Evolutionary conservation across 2,888 invertebrate genomes (phyloP).

Genomic region (Sminthurinus aureus): DNA sequence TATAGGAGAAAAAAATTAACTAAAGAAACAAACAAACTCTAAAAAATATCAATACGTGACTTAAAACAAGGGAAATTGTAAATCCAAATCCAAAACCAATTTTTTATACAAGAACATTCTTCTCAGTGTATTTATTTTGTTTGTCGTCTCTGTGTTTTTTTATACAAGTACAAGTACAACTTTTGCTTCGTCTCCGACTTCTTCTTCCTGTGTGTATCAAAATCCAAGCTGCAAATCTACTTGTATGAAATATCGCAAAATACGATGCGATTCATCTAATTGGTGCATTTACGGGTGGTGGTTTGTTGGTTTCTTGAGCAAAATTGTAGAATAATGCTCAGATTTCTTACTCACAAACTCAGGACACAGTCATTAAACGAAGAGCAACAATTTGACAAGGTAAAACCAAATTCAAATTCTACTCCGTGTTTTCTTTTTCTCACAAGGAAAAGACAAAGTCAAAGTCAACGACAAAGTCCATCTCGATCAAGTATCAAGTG

Average conservation of each 20-base stretch:
- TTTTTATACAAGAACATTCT: too few relatives aligned
- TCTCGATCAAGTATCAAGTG: too few relatives aligned
- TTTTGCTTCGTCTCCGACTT: too few relatives aligned
- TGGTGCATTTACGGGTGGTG: slow-evolving; percentile 15
- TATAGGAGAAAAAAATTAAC: background rate
- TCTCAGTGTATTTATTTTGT: background rate
- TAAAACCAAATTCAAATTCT: slow-evolving; percentile 63
- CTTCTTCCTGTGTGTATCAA: too few relatives aligned
- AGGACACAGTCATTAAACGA: slow-evolving; percentile 86
- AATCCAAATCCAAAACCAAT: too few relatives aligned
- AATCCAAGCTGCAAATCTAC: too few relatives aligned
- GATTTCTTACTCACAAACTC: slow-evolving; percentile 84
- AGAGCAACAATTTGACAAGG: slow-evolving; percentile 76
- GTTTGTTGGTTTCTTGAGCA: slow-evolving; percentile 30
- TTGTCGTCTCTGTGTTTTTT: background rate
- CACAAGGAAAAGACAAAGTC: too few relatives aligned
- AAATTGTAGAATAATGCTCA: slow-evolving; percentile 75
- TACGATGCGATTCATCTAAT: slow-evolving; percentile 13
- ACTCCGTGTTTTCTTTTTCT: background rate
- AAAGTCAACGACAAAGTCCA: too few relatives aligned
- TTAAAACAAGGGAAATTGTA: too few relatives aligned
- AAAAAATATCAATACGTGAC: too few relatives aligned
- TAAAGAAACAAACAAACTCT: background rate
- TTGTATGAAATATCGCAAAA: background rate
- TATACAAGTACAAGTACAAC: background rate